A percentile compares a stretch with the other conserved stretches of the same genome.
Evolutionary conservation across 2,797 vertebrate genomes (phyloP).

Genomic region (Xenops minutus): DNA sequence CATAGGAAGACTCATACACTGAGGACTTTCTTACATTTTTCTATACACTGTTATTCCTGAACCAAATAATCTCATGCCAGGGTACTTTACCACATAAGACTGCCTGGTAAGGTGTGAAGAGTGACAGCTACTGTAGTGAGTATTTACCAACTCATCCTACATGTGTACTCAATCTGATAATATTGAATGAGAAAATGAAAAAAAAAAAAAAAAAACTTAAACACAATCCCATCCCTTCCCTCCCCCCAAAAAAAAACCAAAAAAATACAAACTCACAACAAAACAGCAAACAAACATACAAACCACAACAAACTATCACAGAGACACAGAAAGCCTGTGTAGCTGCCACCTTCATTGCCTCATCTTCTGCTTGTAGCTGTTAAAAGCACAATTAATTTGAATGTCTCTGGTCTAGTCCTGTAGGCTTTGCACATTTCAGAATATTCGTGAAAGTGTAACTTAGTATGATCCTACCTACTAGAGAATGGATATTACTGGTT

Average conservation of each 20-base stretch:
- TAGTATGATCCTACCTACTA: background rate
- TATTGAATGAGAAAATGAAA: background rate
- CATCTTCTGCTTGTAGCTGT: background rate
- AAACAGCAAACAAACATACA: background rate
- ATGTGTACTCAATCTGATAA: background rate
- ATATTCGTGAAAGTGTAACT: background rate
- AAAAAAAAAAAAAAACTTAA: too few relatives aligned
- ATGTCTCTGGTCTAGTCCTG: background rate
- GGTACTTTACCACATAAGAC: rapidly evolving
- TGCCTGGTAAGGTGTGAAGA: background rate
- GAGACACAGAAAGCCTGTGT: background rate
- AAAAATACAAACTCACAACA: background rate
- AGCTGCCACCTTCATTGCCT: background rate
- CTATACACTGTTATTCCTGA: background rate
- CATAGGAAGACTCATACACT: background rate
- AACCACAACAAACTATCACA: background rate
- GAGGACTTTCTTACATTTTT: background rate
- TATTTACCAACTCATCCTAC: background rate
- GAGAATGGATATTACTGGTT: background rate
- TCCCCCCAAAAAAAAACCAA: background rate
- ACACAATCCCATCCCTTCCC: background rate
- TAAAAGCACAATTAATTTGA: background rate
- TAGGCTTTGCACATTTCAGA: background rate
- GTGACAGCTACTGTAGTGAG: background rate
- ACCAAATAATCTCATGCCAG: background rate